Evolutionary conservation across 1,140 invertebrate species (phyloP), one percentile per base, ranked within the genome.

Genomic region (Papilio polytes): DNA sequence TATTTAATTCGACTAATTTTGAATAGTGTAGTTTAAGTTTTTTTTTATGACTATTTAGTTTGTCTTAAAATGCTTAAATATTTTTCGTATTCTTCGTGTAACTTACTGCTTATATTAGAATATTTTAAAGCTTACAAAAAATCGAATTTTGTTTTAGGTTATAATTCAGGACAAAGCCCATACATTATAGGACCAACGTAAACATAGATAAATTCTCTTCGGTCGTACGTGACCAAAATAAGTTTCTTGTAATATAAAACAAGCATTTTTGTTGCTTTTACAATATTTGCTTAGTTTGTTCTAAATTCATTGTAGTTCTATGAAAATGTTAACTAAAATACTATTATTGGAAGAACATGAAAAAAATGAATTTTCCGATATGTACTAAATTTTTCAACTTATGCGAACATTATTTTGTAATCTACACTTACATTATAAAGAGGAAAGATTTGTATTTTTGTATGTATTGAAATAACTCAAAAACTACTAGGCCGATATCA

Each of bases 131-230:
- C 6, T 15, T 31, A 59, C 20, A 63, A 70, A 70, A 31, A 31
- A 66, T 8, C 51, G 4, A n/a, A 66, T 66, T 70, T 36, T 70
- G 12, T 70, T 70, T 70, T n/a, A 56, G 8, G 3, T 1, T 63
- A 63, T 63, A 63, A 63, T 10, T 70, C 13, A 70, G 63, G 63
- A 70, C 26, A 36, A 70, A 70, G 63, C 26, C 63, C 63, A 31
- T 31, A 70, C 26, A 15, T 70, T 70, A 31, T 70, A 70, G 63
- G 22, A 36, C 63, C 63, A 70, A 70, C 22, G 63, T 31, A 70
- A 70, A 70, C 63, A 66, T 66, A 70, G 63, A 70, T 70, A 70
- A 31, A 70, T 70, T 70, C 26, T 31, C 63, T 70, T 70, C 63
- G 63, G 26, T 26, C 26, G 26, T 70, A 70, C 63, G 63, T 70